phyloP scores from a whole-genome alignment of 2,888 invertebrate species.

The Sturmia bella region DNA sequence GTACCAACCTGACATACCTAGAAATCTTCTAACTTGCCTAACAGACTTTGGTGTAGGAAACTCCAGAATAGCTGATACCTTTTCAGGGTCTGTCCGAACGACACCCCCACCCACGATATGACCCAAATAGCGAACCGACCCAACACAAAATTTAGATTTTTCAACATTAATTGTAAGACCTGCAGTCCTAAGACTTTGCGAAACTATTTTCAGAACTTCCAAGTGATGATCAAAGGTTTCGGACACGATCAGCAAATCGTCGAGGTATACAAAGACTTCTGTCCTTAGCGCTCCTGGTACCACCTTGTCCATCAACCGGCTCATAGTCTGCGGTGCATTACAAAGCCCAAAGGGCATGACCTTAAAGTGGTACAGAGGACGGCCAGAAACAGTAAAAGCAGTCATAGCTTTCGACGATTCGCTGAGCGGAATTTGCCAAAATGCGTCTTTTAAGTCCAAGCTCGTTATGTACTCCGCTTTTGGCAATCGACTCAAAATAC shows the following conservation, averaged over 20 bases:
- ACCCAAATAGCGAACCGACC: slow-evolving; percentile 25
- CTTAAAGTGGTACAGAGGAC: not conserved
- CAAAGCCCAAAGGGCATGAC: not conserved
- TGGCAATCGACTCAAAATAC: slow-evolving; percentile 54
- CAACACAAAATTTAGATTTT: slow-evolving; percentile 44
- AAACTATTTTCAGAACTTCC: slow-evolving; percentile 17
- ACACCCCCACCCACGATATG: not conserved
- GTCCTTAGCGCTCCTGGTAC: slow-evolving; percentile 25
- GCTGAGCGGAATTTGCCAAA: slow-evolving; percentile 42
- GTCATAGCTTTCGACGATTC: slow-evolving; percentile 35
- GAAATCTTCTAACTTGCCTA: slow-evolving; percentile 55
- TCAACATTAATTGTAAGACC: slow-evolving; percentile 28
- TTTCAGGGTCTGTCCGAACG: not conserved
- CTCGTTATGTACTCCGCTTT: slow-evolving; percentile 49
- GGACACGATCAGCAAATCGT: not conserved
- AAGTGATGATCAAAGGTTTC: slow-evolving; percentile 32
- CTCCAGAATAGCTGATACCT: slow-evolving; percentile 9
- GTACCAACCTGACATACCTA: slow-evolving; percentile 23
- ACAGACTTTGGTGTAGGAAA: slow-evolving; percentile 46
- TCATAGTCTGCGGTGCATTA: not conserved
- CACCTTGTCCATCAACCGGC: slow-evolving; percentile 9
- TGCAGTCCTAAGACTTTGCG: slow-evolving; percentile 26
- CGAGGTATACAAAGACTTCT: slow-evolving; percentile 2
- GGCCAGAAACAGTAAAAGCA: slow-evolving; percentile 53
- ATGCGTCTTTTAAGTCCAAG: not conserved